phyloP scores from a whole-genome alignment of 2,797 vertebrate genomes.

The Pantherophis vulpinus region DNA sequence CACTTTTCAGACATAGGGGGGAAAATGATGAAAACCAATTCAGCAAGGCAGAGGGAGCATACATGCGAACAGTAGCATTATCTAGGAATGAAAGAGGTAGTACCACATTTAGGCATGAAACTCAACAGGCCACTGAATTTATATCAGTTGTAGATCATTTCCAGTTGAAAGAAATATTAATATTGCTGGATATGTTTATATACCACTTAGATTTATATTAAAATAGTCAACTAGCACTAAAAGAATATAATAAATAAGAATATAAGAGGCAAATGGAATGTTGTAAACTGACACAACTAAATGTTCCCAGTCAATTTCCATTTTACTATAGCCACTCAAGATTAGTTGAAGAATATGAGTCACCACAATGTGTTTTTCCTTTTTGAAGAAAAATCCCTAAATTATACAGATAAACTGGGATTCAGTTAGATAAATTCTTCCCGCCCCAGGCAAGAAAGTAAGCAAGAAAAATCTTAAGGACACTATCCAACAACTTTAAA shows the following conservation, averaged over 20 bases:
- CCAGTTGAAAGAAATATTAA: constrained; percentile 12
- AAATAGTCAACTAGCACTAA: not conserved
- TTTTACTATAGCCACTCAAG: constrained; percentile 9
- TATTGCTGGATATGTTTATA: not conserved
- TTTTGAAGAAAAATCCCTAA: constrained; percentile 16
- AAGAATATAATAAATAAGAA: not conserved
- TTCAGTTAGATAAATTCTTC: not conserved
- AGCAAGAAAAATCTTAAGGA: not conserved
- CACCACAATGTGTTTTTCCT: not conserved
- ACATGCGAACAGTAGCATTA: accelerated
- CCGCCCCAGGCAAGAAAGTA: not conserved
- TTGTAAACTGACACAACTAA: accelerated
- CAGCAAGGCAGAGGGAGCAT: not conserved
- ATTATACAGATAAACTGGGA: not conserved
- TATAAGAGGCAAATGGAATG: not conserved
- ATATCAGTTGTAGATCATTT: not conserved
- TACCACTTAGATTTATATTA: not conserved
- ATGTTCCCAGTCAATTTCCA: not conserved
- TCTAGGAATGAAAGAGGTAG: constrained; percentile 8
- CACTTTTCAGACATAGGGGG: not conserved
- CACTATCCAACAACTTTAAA: constrained; percentile 39
- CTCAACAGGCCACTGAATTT: not conserved
- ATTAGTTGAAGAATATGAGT: not conserved
- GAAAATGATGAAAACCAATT: not conserved
- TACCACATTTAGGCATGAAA: not conserved